phyloP scores from a whole-genome alignment of 2,797 vertebrate genomes.

The Hafferia zeledoni region DNA sequence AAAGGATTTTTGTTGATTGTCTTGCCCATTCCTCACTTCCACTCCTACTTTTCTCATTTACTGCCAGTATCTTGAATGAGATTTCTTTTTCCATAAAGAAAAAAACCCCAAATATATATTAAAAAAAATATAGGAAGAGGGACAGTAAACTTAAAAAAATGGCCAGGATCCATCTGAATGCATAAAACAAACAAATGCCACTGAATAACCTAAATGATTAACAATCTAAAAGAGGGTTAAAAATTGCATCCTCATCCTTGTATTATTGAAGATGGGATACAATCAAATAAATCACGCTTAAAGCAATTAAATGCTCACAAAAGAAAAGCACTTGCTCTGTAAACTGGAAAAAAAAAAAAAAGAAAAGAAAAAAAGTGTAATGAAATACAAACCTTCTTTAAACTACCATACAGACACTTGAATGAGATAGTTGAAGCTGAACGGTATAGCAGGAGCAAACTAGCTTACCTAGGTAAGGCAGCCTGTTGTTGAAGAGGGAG shows the following conservation, averaged over 20 bases:
- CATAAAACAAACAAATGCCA: background rate
- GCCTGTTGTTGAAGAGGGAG: background rate
- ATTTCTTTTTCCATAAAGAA: constrained; percentile 4
- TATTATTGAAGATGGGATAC: constrained; percentile 8
- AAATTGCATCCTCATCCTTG: constrained; percentile 17
- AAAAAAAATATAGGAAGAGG: background rate
- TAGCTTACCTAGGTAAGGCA: background rate
- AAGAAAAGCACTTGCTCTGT: constrained; percentile 10
- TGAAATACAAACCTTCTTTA: background rate
- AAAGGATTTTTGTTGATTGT: background rate
- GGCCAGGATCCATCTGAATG: background rate
- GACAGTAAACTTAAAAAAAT: background rate
- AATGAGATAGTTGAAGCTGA: background rate
- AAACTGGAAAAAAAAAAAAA: background rate
- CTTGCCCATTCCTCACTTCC: background rate
- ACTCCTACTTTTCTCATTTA: constrained; percentile 39
- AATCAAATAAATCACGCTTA: background rate
- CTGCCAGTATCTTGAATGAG: constrained; percentile 13
- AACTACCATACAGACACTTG: background rate
- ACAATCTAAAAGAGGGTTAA: constrained; percentile 33
- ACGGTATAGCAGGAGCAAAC: background rate
- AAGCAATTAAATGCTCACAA: constrained; percentile 30
- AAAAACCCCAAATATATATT: background rate
- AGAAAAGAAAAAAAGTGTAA: background rate
- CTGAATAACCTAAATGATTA: background rate